Base-by-base conservation (phyloP, 2,113 vertebrate species). In the Lycocorax pyrrhopterus region DNA sequence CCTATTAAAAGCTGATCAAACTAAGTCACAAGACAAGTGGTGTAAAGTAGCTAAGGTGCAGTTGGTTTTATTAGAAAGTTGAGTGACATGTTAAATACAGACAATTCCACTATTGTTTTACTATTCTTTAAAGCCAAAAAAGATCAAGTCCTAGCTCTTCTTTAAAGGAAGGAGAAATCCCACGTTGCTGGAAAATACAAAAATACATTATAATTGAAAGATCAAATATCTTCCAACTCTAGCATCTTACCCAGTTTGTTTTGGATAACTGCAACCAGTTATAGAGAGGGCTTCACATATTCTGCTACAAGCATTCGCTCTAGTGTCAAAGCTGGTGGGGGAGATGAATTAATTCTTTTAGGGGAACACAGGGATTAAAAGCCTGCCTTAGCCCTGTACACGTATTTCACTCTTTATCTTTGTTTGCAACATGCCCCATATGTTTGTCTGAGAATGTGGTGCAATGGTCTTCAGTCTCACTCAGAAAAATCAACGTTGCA, bases 371-470 rank as follows among this genome's bases (percentile, higher is more conserved):
- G 15, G 27, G 17, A 44, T 47, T 82, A 60, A 60, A 80, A 83
- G 29, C 53, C 46, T 69, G 51, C 63, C n/a, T 58, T 49, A 81
- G 83, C 60, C 76, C 52, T 30, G 12, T 7, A 55, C 72, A 32
- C 23, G 8, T 15, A 91, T 68, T 94, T 92, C 30, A 58, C 72
- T 47, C 32, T 49, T 71, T 76, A 66, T 52, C 81, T 64, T 32
- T 76, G 41, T 43, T 78, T 93, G 87, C 63, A 86, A n/a, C 16
- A 32, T 10, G 46, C 7, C 79, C 35, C 5, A 1, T 73, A 15
- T 90, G 72, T 87, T 96, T 96, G 63, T 63, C 68, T 94, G 93
- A 77, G 67, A 79, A 84, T 0, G 18, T 91, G 93, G 84, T 79
- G 95, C 94, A 96, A 97, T 2, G 35, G 26, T 81, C 84, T 35